Percentiles rank a stretch among this genome's conserved stretches.
Conservation (phyloP, 1,140 invertebrate genomes). For the Drosophila neocordata region DNA sequence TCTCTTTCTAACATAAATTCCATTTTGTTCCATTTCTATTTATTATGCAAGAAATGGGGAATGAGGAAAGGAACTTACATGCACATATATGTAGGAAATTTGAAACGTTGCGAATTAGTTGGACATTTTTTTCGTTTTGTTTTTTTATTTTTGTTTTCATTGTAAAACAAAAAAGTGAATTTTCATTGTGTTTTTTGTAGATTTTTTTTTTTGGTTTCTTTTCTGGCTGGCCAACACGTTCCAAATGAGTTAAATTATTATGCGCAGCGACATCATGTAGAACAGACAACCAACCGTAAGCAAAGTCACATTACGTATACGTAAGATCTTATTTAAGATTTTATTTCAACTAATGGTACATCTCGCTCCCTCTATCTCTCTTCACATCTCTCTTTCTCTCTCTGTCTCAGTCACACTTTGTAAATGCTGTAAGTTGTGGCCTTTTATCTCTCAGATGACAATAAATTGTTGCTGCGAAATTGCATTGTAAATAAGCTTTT, state of each 20-base stretch:
- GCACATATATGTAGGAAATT: constrained; percentile 19
- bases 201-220: not conserved
- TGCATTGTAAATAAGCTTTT: constrained; percentile 27
- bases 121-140: constrained; percentile 9
- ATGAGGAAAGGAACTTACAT: not conserved
- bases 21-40: not conserved
- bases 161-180: not conserved
- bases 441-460: constrained; percentile 14
- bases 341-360: not conserved
- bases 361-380: not conserved
- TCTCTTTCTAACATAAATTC: not conserved
- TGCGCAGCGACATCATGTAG: constrained; percentile 13
- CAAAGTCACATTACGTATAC: constrained; percentile 8
- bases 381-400: too few relatives aligned
- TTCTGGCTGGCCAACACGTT: constrained; percentile 7
- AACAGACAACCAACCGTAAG: constrained; percentile 5
- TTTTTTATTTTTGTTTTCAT: not conserved
- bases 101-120: constrained; percentile 14
- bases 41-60: not conserved
- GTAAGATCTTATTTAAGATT: constrained; percentile 26
- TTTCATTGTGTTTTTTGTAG: constrained; percentile 2
- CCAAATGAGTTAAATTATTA: constrained; percentile 13
- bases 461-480: constrained; percentile 23
- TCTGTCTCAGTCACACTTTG: not conserved
- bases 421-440: constrained; percentile 10